A percentile compares a stretch with the other conserved stretches of the same genome.
Conservation (phyloP, 2,888 invertebrate genomes). For the Autographa gamma region DNA sequence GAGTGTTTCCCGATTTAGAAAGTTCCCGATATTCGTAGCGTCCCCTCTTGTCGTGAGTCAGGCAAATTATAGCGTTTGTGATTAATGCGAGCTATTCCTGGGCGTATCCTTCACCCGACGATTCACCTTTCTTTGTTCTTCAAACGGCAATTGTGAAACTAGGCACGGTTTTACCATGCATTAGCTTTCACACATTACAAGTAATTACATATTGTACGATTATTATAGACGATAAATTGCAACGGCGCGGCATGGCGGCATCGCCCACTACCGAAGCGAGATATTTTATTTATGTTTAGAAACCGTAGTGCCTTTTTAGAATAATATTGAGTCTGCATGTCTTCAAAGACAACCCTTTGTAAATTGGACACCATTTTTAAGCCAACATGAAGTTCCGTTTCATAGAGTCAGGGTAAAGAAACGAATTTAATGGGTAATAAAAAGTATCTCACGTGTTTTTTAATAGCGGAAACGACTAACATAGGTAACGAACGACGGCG, state of each 20-base stretch:
- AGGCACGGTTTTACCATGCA: conserved; percentile 8
- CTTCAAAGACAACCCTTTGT: neutral
- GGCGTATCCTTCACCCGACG: conserved; percentile 71
- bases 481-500: conserved; percentile 19
- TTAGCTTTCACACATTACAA: conserved; percentile 9
- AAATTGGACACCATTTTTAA: conserved; percentile 13
- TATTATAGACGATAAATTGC: neutral
- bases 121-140: conserved; percentile 77
- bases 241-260: neutral
- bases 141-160: conserved; percentile 56
- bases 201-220: neutral
- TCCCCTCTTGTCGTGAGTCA: conserved; percentile 86
- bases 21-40: conserved; percentile 78
- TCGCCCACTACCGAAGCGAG: neutral
- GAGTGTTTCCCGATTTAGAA: conserved; percentile 84
- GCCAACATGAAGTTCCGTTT: conserved; percentile 41
- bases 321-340: too few relatives aligned
- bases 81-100: conserved; percentile 86
- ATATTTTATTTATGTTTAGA: neutral
- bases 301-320: too few relatives aligned
- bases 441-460: conserved; percentile 63
- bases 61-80: conserved; percentile 85
- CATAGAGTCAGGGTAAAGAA: conserved; percentile 63
- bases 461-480: conserved; percentile 62
- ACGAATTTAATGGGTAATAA: conserved; percentile 61